These are phyloP conservation scores for Galbula dea DNA, from an alignment of 2,113 vertebrate genomes.

Conservation along the genomic window DNA sequence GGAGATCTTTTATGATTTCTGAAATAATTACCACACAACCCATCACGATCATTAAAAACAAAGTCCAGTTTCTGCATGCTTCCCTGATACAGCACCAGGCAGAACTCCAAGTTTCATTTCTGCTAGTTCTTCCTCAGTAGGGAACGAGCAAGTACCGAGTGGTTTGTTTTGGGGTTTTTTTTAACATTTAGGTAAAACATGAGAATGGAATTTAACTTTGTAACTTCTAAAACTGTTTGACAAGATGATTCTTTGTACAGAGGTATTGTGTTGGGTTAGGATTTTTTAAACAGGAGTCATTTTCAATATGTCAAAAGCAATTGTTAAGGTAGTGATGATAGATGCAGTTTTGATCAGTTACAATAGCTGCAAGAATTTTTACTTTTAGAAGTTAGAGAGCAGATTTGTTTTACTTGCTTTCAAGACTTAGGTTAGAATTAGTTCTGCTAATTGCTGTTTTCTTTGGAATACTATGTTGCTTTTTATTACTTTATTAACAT, in stretches of 20 bases:
- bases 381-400: not conserved
- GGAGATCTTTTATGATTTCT: not conserved
- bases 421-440: not conserved
- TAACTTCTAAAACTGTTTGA: not conserved
- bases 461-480: not conserved
- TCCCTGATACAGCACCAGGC: not conserved
- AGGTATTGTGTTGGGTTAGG: not conserved
- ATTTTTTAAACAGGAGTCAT: not conserved
- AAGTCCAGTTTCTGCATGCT: not conserved
- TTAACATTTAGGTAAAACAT: not conserved
- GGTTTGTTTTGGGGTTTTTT: not conserved
- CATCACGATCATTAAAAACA: not conserved
- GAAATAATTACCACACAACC: not conserved
- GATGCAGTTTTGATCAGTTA: not conserved
- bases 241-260: not conserved
- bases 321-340: not conserved
- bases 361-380: not conserved
- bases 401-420: not conserved
- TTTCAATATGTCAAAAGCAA: not conserved
- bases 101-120: not conserved
- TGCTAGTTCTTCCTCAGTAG: not conserved
- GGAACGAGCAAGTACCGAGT: not conserved
- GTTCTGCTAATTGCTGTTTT: not conserved
- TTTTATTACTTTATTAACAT: not conserved
- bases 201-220: not conserved